phyloP scores from a whole-genome alignment of 2,797 vertebrate species.

The Poecilia picta region DNA sequence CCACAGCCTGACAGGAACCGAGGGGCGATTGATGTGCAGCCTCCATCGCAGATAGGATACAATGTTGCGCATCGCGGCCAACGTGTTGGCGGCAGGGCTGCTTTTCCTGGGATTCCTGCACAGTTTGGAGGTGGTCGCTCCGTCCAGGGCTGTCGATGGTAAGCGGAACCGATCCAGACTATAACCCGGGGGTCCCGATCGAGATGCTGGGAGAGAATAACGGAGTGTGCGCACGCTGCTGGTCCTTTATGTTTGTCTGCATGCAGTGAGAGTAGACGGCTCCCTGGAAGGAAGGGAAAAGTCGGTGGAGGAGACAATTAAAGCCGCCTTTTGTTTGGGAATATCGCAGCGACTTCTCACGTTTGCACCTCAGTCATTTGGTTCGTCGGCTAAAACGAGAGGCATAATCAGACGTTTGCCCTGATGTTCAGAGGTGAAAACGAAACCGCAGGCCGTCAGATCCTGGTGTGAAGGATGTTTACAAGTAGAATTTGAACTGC shows the following conservation, averaged over 20 bases:
- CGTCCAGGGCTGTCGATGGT: conserved; percentile 80
- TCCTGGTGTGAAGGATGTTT: background rate
- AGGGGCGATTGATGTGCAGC: conserved; percentile 71
- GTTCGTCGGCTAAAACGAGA: conserved; percentile 30
- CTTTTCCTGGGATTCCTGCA: conserved; percentile 79
- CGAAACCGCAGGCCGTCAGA: conserved; percentile 36
- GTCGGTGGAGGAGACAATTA: conserved; percentile 52
- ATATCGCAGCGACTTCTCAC: conserved; percentile 53
- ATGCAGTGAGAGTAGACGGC: conserved; percentile 18
- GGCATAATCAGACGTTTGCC: conserved; percentile 4
- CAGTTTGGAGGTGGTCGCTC: conserved; percentile 77
- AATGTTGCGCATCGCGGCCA: conserved; percentile 75
- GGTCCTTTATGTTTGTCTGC: conserved; percentile 10
- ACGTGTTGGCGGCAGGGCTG: conserved; percentile 73
- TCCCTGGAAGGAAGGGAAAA: conserved; percentile 30
- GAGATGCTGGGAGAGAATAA: conserved; percentile 1
- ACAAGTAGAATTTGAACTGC: background rate
- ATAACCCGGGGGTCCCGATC: background rate
- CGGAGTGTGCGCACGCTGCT: conserved; percentile 11
- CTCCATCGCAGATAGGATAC: conserved; percentile 44
- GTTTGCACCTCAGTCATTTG: background rate
- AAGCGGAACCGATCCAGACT: conserved; percentile 53
- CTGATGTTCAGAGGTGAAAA: conserved; percentile 27
- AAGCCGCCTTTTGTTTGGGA: conserved; percentile 65
- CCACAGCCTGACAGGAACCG: conserved; percentile 63